Conservation (phyloP, 2,797 vertebrate genomes). For the Pagetopsis macropterus region DNA sequence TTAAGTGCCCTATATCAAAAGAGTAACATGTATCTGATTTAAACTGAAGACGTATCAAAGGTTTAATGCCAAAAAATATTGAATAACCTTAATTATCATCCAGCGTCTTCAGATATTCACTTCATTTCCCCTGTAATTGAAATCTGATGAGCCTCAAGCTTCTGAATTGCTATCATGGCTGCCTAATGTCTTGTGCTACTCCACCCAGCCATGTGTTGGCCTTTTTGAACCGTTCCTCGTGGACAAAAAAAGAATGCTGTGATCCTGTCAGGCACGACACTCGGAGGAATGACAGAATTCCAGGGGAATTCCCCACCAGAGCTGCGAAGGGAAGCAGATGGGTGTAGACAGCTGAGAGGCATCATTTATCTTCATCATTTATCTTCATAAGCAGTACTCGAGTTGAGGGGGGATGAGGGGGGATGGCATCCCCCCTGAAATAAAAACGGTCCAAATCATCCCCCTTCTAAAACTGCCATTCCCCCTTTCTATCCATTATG, state of each 20-base stretch:
- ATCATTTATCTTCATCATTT: conserved; percentile 63
- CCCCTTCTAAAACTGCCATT: too few species aligned
- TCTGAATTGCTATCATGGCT: conserved; percentile 27
- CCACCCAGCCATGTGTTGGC: conserved; percentile 6
- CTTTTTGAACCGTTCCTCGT: conserved; percentile 6
- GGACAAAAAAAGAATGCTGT: conserved; percentile 18
- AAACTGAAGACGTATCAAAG: conserved; percentile 16
- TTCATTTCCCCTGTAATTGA: conserved; percentile 60
- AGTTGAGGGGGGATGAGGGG: too few species aligned
- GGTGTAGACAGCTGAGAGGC: conserved; percentile 51
- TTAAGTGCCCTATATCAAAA: conserved; percentile 2
- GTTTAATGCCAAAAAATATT: conserved; percentile 28
- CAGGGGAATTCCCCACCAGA: conserved; percentile 39
- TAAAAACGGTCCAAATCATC: too few species aligned
- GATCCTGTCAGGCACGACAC: conserved; percentile 38
- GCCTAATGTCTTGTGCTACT: conserved; percentile 35
- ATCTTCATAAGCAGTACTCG: too few species aligned
- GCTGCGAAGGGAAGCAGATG: conserved; percentile 53
- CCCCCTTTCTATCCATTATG: too few species aligned
- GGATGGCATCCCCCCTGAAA: too few species aligned
- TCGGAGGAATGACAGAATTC: conserved; percentile 35
- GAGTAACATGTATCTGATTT: conserved; percentile 14
- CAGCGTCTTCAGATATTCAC: conserved; percentile 33
- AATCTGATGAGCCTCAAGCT: conserved; percentile 55
- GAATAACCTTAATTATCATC: conserved; percentile 44